phyloP scores from a whole-genome alignment of 2,113 vertebrate species.

The Calidris pygmaea region DNA sequence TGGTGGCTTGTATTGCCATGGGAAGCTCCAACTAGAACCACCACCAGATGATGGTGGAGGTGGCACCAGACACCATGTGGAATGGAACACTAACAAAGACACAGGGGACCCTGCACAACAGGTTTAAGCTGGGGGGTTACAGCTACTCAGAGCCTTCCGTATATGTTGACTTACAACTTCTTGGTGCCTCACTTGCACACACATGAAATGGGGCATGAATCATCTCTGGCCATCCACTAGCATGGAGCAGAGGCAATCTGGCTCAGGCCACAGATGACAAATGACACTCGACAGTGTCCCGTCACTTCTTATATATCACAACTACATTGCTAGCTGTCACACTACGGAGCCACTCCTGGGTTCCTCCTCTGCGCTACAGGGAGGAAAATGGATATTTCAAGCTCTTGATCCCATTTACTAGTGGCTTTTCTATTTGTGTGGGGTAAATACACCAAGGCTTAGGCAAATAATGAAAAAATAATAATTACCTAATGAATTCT shows the following conservation, averaged over 20 bases:
- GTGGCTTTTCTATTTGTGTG: not conserved
- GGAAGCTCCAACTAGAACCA: not conserved
- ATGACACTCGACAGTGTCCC: not conserved
- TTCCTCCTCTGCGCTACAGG: not conserved
- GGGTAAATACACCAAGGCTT: not conserved
- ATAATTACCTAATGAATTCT: slow-evolving; percentile 38
- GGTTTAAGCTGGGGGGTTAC: not conserved
- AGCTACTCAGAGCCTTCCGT: not conserved
- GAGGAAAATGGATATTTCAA: not conserved
- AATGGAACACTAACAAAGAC: not conserved
- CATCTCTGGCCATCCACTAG: accelerated
- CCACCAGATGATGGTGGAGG: not conserved
- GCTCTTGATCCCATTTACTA: not conserved
- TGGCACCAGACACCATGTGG: accelerated
- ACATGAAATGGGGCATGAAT: not conserved
- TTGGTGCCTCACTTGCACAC: not conserved
- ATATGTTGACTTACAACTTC: not conserved
- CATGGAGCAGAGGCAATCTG: not conserved
- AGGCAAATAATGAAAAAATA: slow-evolving; percentile 47
- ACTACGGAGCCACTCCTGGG: not conserved
- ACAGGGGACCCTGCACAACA: not conserved
- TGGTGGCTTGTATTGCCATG: not conserved
- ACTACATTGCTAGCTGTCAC: not conserved
- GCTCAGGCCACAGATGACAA: not conserved
- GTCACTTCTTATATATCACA: not conserved